Base-by-base conservation (phyloP, 2,113 vertebrate species). In the Motacilla tschutschensis region DNA sequence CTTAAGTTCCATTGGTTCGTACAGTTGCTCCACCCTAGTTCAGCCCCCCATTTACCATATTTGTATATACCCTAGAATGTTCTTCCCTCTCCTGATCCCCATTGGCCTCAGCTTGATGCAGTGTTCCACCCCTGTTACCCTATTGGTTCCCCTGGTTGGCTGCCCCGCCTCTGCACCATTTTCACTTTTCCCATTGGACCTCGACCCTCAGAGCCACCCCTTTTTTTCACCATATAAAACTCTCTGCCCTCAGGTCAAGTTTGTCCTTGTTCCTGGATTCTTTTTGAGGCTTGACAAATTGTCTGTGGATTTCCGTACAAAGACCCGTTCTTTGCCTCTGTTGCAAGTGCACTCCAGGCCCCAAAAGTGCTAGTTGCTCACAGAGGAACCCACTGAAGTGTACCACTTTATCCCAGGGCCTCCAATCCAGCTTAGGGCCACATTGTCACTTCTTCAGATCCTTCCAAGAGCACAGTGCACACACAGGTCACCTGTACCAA, bases 361-460 rank as follows among this genome's bases (percentile, higher is more conserved):
- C 21, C 33, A 7, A 25, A 57, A 57, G 54, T 3, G 7, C 54
- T 35, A 57, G 54, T 35, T 1, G 7, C 22, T 57, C 33, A 25
- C 22, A 35, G 33, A 35, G 54, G 54, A 35, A 57, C 33, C 54
- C 22, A 25, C 2, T 57, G 54, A 57, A 57, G 33, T 7, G 10
- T 22, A 35, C n/a, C 33, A 12, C 22, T 35, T 57, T 24, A 57
- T 16, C 33, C 54, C 33, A 54, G 13, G 20, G 43, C 44, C 33
- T 90, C 60, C 31, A 44, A 71, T 26, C 22, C 70, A 85, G 44
- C 33, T 48, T 48, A 83, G 14, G 29, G 17, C 28, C 69, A 58
- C 20, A 1, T 3, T 0, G 0, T 46, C 64, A 58, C n/a, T 36
- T 38, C 46, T 15, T 9, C 0, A 4, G 51, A 25, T 43, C 41